phyloP scores from a whole-genome alignment of 1,140 invertebrate species.

The Idris sp. region DNA sequence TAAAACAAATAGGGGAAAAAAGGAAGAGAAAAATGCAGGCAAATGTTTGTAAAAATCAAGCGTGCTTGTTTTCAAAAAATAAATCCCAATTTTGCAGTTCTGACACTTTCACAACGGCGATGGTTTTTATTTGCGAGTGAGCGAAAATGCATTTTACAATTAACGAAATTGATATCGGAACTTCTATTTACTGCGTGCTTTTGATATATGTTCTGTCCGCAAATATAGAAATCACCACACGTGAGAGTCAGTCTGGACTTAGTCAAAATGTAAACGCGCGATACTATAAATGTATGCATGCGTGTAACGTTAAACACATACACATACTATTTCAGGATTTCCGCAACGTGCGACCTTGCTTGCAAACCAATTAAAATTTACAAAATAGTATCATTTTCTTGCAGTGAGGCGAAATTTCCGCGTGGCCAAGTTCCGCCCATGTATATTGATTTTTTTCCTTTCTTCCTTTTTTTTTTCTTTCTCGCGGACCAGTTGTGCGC shows the following conservation, averaged over 20 bases:
- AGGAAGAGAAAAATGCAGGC: background rate
- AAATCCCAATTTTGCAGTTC: constrained; percentile 44
- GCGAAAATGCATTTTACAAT: constrained; percentile 71
- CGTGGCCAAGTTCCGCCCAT: constrained; percentile 39
- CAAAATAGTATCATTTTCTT: constrained; percentile 47
- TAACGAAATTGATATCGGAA: constrained; percentile 74
- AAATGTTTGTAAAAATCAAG: constrained; percentile 43
- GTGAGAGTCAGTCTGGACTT: constrained; percentile 51
- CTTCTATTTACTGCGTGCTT: constrained; percentile 69
- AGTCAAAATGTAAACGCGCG: constrained; percentile 50
- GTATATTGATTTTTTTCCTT: no score
- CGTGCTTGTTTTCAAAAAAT: constrained; percentile 53
- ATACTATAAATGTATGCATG: constrained; percentile 50
- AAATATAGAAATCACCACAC: constrained; percentile 53
- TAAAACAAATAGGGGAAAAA: constrained; percentile 2
- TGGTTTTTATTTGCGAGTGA: constrained; percentile 59
- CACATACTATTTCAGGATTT: constrained; percentile 74
- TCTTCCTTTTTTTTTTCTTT: no score
- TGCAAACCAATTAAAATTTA: constrained; percentile 58
- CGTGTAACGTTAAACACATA: constrained; percentile 62
- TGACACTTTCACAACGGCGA: constrained; percentile 48
- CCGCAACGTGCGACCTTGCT: constrained; percentile 74
- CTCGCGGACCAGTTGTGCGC: constrained; percentile 62
- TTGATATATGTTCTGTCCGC: constrained; percentile 67
- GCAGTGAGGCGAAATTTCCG: constrained; percentile 51